A percentile compares a stretch with the other conserved stretches of the same genome.
These are phyloP conservation scores for Sinotaia quadrata DNA, from an alignment of 2,888 invertebrate species.

Conservation along the genomic window DNA sequence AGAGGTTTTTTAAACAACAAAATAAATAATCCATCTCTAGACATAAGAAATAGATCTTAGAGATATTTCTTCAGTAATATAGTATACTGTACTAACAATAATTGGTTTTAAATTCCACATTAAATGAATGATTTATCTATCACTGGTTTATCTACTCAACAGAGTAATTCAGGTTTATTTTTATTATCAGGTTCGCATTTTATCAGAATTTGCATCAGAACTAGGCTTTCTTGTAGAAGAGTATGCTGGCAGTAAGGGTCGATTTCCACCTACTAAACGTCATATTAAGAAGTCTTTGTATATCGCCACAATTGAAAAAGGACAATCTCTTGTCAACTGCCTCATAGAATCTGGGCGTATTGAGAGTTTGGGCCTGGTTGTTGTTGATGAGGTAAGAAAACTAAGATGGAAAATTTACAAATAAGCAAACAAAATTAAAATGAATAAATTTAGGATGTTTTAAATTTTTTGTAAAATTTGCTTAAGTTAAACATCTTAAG, in stretches of 20 bases:
- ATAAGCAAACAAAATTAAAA: too few relatives aligned
- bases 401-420: too few relatives aligned
- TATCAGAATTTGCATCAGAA: slow-evolving; percentile 89
- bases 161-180: too few relatives aligned
- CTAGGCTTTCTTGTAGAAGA: slow-evolving; percentile 93
- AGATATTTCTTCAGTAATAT: neutral
- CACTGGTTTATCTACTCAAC: too few relatives aligned
- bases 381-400: slow-evolving; percentile 83
- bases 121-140: neutral
- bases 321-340: slow-evolving; percentile 86
- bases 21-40: too few relatives aligned
- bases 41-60: too few relatives aligned
- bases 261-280: slow-evolving; percentile 85
- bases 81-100: neutral
- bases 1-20: too few relatives aligned
- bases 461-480: too few relatives aligned
- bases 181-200: slow-evolving; percentile 80
- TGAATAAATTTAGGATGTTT: too few relatives aligned
- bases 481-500: too few relatives aligned
- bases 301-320: slow-evolving; percentile 96
- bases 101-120: neutral
- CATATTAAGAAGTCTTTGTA: slow-evolving; percentile 86
- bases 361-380: slow-evolving; percentile 83
- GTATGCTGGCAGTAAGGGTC: slow-evolving; percentile 92
- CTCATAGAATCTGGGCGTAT: slow-evolving; percentile 84